These are phyloP conservation scores for Cyrtorhinus lividipennis DNA, from an alignment of 1,140 invertebrate genomes.

Conservation along the genomic window DNA sequence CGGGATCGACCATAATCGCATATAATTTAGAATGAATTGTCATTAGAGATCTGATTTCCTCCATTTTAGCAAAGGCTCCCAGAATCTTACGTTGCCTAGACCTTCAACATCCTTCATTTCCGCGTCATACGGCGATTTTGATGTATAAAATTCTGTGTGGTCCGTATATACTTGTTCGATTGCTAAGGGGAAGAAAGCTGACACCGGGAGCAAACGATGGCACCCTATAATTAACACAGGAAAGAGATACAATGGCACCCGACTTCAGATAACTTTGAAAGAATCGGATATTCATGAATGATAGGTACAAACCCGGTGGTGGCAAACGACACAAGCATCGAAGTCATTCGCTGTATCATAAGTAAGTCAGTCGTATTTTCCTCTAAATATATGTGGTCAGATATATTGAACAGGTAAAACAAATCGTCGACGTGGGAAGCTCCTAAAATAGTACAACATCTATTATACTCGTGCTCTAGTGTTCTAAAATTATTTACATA, in stretches of 20 bases:
- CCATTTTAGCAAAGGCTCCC: background rate
- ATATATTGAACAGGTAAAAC: constrained; percentile 8
- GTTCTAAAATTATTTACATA: background rate
- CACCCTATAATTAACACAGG: background rate
- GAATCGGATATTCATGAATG: background rate
- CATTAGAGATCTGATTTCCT: too few species aligned
- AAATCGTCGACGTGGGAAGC: constrained; percentile 13
- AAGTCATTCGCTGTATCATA: constrained; percentile 12
- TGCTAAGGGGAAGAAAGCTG: background rate
- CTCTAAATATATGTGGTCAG: background rate
- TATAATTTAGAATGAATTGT: too few species aligned
- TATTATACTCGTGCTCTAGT: too few species aligned
- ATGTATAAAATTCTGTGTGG: background rate
- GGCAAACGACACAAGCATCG: constrained; percentile 1
- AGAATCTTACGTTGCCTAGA: background rate
- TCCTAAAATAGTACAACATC: background rate
- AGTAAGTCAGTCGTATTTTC: background rate
- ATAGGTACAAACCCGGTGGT: background rate
- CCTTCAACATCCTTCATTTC: background rate
- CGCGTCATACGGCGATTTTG: background rate
- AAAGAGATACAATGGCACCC: too few species aligned
- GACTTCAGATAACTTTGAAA: background rate
- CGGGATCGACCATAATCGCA: background rate
- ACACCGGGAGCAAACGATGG: background rate
- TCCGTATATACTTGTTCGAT: background rate